Evolutionary conservation across 2,113 vertebrate species (phyloP), one percentile per base, ranked within the genome.

Genomic region (Hystrix cristata): DNA sequence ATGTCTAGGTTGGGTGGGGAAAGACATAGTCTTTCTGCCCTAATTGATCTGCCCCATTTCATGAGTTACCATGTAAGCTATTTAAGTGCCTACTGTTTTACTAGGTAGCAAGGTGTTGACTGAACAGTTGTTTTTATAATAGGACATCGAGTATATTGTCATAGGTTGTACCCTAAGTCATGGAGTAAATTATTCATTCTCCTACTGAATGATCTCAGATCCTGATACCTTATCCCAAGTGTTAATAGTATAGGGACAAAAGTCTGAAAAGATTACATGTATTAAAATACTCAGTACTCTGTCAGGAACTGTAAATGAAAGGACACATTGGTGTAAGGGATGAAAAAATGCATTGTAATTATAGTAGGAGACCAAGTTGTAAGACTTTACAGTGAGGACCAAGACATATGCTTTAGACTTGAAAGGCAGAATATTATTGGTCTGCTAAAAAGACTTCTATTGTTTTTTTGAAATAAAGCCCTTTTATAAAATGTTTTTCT

Each of bases 371-470:
- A 74, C 62, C 92, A 64, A 31, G 21, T 90, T 62, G 51, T 67
- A 76, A 43, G 62, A 48, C 5, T 78, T 55, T 27, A 81, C 25
- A 51, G 16, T 93, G n/a, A 87, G 51, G 71, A n/a, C 48, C 38
- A 59, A 64, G 71, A 60, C 48, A n/a, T 48, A 87, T 59, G 4
- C 78, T 51, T 80, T 79, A 69, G 7, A 71, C 67, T 94, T 64
- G 43, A 85, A 95, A 87, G 53, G 46, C n/a, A 57, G 55, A 25
- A 7, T 84, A 31, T 87, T 91, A 55, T 71, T 97, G 46, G n/a
- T 91, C n/a, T 71, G 18, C 43, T 14, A 57, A 76, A 90, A 95
- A 60, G 16, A 71, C n/a, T 87, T 59, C 13, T 64, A 31, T 25
- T 62, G 15, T 46, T 78, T 76, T 87, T 71, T 0, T 62, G 46